Conservation (phyloP, 2,888 invertebrate species). For the Myopa testacea region DNA sequence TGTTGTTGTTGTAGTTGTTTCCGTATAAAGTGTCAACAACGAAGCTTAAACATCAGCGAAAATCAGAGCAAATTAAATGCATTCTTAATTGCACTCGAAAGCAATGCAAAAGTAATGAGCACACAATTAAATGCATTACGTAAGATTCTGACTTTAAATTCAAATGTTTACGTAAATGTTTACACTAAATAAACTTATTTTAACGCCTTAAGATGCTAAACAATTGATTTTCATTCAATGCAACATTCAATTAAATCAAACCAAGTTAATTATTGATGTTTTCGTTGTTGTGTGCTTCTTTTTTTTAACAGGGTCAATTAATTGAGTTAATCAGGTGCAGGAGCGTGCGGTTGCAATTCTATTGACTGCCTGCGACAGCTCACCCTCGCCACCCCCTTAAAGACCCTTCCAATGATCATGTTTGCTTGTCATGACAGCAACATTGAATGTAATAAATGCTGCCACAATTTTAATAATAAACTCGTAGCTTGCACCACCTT, state of each 20-base stretch:
- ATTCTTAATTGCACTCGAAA: conserved; percentile 9
- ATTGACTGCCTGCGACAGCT: not conserved
- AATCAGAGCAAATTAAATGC: not conserved
- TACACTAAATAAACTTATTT: too few relatives aligned
- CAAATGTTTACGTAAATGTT: too few relatives aligned
- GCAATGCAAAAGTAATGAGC: not conserved
- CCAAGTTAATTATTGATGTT: not conserved
- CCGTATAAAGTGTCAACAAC: too few relatives aligned
- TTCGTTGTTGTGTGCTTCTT: too few relatives aligned
- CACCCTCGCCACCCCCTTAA: not conserved
- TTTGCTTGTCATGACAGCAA: not conserved
- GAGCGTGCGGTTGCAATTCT: not conserved
- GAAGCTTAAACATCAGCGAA: not conserved
- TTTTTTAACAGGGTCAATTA: not conserved
- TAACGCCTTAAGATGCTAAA: not conserved
- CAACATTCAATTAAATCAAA: conserved; percentile 9
- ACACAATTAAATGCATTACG: not conserved
- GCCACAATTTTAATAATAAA: conserved; percentile 4
- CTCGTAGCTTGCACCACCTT: not conserved
- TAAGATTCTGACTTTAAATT: too few relatives aligned
- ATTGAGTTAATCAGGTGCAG: not conserved
- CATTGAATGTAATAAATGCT: not conserved
- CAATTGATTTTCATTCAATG: not conserved
- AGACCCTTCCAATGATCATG: not conserved
- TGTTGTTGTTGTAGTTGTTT: not conserved